phyloP scores from a whole-genome alignment of 2,113 vertebrate species.

The Sclerurus mexicanus region DNA sequence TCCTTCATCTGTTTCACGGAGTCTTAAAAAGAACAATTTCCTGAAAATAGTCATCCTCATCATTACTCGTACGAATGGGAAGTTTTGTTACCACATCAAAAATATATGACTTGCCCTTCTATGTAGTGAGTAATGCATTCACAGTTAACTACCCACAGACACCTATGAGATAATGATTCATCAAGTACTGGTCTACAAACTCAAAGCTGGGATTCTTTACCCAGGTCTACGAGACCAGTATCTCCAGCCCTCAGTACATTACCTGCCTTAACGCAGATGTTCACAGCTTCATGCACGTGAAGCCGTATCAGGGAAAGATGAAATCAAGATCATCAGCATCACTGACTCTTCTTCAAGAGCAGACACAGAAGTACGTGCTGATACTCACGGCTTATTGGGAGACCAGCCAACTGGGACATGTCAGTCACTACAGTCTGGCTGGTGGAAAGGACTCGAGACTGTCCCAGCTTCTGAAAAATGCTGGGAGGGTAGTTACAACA shows the following conservation, averaged over 20 bases:
- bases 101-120: constrained; percentile 37
- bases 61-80: not conserved
- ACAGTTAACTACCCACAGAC: not conserved
- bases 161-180: not conserved
- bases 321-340: not conserved
- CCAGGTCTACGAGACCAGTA: not conserved
- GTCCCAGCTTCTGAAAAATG: not conserved
- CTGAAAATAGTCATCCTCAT: constrained; percentile 15
- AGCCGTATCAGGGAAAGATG: not conserved
- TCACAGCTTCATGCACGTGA: not conserved
- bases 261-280: not conserved
- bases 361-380: not conserved
- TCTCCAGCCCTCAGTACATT: not conserved
- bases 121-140: not conserved
- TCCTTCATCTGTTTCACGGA: not conserved
- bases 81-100: constrained; percentile 34
- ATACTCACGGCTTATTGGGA: not conserved
- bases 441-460: not conserved
- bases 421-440: not conserved
- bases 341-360: not conserved
- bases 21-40: constrained; percentile 19
- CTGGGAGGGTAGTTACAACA: not conserved
- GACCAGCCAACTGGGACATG: not conserved
- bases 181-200: not conserved
- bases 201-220: not conserved